Base-by-base conservation (phyloP, 2,888 invertebrate genomes). In the Meliscaeva auricollis region DNA sequence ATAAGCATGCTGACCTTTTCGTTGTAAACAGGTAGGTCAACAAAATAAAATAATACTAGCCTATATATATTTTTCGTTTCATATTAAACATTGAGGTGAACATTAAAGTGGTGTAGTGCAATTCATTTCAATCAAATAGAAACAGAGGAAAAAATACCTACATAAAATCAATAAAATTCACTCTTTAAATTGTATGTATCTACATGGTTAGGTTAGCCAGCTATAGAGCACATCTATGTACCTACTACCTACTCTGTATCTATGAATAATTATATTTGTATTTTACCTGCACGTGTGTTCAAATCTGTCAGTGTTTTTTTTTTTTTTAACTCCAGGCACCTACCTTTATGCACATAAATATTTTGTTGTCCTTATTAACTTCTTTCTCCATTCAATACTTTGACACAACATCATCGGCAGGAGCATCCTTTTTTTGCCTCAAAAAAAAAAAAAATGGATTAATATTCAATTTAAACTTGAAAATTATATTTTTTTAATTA, bases 401-500 rank as follows among this genome's bases (percentile, higher is more conserved):
- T 41, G 22, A 22, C 44, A 41, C 22, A 17, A 35, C 62, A 62
- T 26, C 62, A 50, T 38, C 64, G 13, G 5, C 38, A 56, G 32
- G 13, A 66, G 32, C 35, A 58, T 58, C 58, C 58, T 58, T 58
- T 48, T 74, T 66, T 77, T 77, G 60, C 64, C 9, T 11, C 3
- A 38, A 80, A n/a, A n/a, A n/a, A n/a, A n/a, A n/a, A n/a, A n/a
- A n/a, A 84, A 84, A 58, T 75, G 81, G 81, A 85, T 85, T 85
- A 85, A 85, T 81, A 85, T 85, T 85, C 81, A 81, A 81, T 85
- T 85, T 81, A 22, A 44, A 44, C 69, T 81, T 80, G 68, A 17
- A 76, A 85, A 85, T 81, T 41, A 13, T 85, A 72, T 77, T 77
- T 85, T n/a, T 85, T 85, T 85, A 85, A 85, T 85, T 85, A 85